A percentile compares a stretch with the other conserved stretches of the same genome.
Conservation (phyloP, 2,797 vertebrate genomes). For the Phrynocephalus guinanensis region DNA sequence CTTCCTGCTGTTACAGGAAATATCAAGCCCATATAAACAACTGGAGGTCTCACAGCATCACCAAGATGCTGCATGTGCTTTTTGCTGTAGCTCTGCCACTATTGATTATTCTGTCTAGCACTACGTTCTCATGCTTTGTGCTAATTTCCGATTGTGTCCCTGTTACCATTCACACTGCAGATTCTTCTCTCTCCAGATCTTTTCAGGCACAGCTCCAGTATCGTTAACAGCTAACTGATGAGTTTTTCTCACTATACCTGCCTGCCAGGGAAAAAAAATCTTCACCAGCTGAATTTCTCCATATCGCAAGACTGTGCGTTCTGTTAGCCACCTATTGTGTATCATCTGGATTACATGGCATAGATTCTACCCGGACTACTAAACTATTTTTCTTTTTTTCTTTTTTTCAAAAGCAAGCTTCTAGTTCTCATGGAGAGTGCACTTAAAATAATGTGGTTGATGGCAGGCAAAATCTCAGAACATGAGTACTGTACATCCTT, state of each 20-base stretch:
- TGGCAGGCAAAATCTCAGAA: neutral
- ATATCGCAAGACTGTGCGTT: neutral
- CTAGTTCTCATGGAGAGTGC: neutral
- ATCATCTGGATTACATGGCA: neutral
- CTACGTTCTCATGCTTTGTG: neutral
- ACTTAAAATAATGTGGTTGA: neutral
- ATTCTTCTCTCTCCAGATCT: neutral
- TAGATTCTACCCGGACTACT: neutral
- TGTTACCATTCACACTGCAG: neutral
- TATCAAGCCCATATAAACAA: neutral
- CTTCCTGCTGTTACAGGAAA: neutral
- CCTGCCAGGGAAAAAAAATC: neutral
- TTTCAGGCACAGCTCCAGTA: neutral
- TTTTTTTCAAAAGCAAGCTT: neutral
- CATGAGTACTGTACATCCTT: neutral
- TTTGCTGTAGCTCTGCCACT: constrained; percentile 14
- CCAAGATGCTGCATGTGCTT: neutral
- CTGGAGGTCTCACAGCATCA: neutral
- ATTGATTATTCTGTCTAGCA: fast-evolving
- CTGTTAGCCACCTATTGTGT: neutral
- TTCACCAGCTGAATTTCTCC: neutral
- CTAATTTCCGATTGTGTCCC: neutral
- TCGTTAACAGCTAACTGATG: neutral
- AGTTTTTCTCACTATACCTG: neutral
- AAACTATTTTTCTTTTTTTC: neutral